phyloP scores from a whole-genome alignment of 2,888 invertebrate genomes.

The Elegia similella region DNA sequence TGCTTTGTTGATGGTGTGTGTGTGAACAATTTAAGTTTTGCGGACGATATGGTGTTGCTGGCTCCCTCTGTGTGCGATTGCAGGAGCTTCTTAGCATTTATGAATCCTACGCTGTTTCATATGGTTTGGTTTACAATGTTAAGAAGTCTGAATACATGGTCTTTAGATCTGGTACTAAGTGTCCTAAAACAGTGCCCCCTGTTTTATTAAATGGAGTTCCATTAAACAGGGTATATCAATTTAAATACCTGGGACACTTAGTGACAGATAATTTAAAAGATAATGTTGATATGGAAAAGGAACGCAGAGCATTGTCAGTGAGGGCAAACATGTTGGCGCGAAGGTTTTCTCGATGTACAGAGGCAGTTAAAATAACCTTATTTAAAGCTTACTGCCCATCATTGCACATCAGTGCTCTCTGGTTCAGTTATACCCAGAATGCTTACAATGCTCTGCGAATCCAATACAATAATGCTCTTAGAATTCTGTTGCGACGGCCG shows the following conservation, averaged over 20 bases:
- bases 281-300: no score
- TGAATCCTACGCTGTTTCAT: not conserved
- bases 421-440: no score
- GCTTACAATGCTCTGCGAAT: no score
- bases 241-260: conserved; percentile 18
- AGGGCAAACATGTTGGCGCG: no score
- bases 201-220: not conserved
- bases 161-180: conserved; percentile 12
- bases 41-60: not conserved
- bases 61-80: no score
- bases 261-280: not conserved
- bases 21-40: not conserved
- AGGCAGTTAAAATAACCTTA: no score
- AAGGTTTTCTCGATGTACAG: no score
- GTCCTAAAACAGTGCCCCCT: not conserved
- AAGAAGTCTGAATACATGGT: conserved; percentile 15
- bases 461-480: no score
- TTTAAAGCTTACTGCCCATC: no score
- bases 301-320: no score
- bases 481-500: no score
- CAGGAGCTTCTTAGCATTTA: not conserved
- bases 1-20: not conserved
- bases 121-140: conserved; percentile 9
- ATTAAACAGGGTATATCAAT: not conserved
- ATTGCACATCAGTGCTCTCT: no score